Percentiles rank a stretch among this genome's conserved stretches.
Conservation (phyloP, 2,888 invertebrate species). For the Bimastos eiseni region DNA sequence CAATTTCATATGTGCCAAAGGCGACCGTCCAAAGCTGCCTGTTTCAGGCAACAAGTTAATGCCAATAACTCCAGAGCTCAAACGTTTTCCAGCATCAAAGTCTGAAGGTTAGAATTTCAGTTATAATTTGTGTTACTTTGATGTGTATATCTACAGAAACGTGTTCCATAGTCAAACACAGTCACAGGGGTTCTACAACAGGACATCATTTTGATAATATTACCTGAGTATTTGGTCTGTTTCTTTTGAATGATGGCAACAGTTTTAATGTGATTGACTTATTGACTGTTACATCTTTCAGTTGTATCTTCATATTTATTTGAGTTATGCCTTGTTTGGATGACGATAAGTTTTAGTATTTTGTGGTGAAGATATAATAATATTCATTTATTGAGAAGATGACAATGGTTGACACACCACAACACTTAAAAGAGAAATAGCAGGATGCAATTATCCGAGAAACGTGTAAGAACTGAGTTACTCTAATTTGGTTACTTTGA, state of each 20-base stretch:
- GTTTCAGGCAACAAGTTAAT: neutral
- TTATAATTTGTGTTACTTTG: neutral
- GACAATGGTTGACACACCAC: too few relatives aligned
- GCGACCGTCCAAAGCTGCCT: neutral
- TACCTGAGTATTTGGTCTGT: neutral
- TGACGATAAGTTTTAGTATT: neutral
- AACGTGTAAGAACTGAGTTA: too few relatives aligned
- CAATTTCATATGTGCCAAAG: neutral
- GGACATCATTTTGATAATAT: neutral
- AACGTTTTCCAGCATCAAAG: conserved; percentile 20
- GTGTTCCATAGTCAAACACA: neutral
- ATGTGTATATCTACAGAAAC: neutral
- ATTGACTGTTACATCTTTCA: neutral
- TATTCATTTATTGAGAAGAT: neutral
- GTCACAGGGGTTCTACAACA: too few relatives aligned
- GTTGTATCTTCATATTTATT: neutral
- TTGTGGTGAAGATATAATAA: neutral
- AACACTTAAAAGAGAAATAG: too few relatives aligned
- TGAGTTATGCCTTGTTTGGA: neutral
- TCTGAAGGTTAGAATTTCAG: conserved; percentile 10
- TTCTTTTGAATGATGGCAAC: neutral
- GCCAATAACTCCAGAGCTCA: neutral
- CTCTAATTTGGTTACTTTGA: too few relatives aligned
- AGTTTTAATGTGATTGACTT: neutral
- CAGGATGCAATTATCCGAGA: too few relatives aligned